These are phyloP conservation scores for Hydractinia echinata DNA, from an alignment of 30 jellyfish, hydroid and myxozoan species.

Conservation along the genomic window DNA sequence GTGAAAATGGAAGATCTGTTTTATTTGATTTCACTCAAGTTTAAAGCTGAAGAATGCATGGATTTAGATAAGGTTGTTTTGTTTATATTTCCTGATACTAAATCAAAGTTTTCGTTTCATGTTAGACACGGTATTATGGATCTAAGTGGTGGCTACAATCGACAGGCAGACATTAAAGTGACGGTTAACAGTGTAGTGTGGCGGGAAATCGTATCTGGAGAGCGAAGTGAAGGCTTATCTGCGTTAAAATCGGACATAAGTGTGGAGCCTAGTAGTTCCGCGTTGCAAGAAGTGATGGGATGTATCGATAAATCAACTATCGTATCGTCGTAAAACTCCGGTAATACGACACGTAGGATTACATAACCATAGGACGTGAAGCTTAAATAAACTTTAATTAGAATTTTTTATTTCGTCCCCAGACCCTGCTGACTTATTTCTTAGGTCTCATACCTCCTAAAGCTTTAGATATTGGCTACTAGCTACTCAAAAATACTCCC, in stretches of 20 bases:
- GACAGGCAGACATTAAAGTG: slow-evolving; percentile 9
- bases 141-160: slow-evolving; percentile 1
- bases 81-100: slow-evolving; percentile 23
- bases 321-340: too few relatives aligned
- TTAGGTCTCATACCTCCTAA: too few relatives aligned
- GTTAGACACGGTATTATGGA: slow-evolving; percentile 12
- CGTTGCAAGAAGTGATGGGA: slow-evolving; percentile 8
- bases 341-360: too few relatives aligned
- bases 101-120: not conserved
- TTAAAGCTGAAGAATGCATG: slow-evolving; percentile 17
- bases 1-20: not conserved
- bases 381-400: too few relatives aligned
- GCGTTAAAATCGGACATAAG: not conserved
- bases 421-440: too few relatives aligned
- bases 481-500: too few relatives aligned
- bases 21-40: not conserved
- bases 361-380: too few relatives aligned
- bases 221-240: not conserved
- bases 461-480: too few relatives aligned
- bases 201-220: slow-evolving; percentile 17
- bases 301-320: not conserved
- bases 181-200: slow-evolving; percentile 1
- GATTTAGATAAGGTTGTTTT: slow-evolving; percentile 5
- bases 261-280: slow-evolving; percentile 5
- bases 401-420: too few relatives aligned